Evolutionary conservation across 35 echinoderm and acorn worm genomes (phyloP), one percentile per base, ranked within the genome.

Genomic region (Heliocidaris tuberculata): DNA sequence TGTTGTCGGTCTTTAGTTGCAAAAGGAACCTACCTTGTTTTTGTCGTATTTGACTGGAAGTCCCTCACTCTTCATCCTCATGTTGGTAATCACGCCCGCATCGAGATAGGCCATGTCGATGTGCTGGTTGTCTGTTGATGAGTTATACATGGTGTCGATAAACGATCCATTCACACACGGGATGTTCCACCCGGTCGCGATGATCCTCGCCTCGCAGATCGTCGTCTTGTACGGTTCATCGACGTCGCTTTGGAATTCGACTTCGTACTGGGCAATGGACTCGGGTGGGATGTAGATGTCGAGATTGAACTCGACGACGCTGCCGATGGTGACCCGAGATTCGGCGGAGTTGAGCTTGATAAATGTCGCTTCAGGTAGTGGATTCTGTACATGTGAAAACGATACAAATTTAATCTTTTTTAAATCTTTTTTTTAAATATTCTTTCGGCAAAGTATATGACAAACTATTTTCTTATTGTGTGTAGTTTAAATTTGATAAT

Each of bases 161-260:
- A 97, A 95, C 16, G 96, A 96, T 30, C 98, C 98, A 86, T 99
- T 99, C 11, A 99, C 94, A 61, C 98, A 99, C 0, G 98, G 98
- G 4, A 99, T 93, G 32, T 99, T 97, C 96, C 96, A 99, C 7
- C 98, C 98, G 12, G 98, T 86, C 5, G 93, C 50, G 19, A 97
- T 94, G 6, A 99, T 21, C 21, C 90, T 85, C 5, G 93, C 98
- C 85, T 97, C 95, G 71, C 98, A 99, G 15, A 99, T 85, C 4
- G 95, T 97, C 15, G 95, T 96, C 85, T 92, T 92, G 85, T 95
- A 94, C 0, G 91, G 86, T 13, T 95, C 50, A 31, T 90, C 71
- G 5, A 47, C 47, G 42, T 97, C 95, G 30, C 96, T 94, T 29
- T 59, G 85, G 31, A 98, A 96, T 5, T 94, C 47, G 48, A 98